Evolutionary conservation across 2,797 vertebrate species (phyloP).

Genomic region (Tokudaia muenninki): DNA sequence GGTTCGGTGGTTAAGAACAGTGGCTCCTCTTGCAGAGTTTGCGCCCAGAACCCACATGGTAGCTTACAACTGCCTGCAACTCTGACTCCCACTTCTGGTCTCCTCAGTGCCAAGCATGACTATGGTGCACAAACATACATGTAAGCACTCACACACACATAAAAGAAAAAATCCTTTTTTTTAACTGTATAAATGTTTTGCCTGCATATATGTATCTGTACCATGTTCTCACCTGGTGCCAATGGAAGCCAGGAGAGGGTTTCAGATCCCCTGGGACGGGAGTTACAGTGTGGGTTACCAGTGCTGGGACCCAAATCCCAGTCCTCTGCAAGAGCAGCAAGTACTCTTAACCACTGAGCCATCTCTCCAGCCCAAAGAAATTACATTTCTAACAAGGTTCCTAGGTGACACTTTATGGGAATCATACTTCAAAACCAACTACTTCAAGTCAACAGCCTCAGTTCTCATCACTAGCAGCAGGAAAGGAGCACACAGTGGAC

Average conservation of each 20-base stretch:
- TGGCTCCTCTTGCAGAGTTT: not conserved
- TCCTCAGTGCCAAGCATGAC: not conserved
- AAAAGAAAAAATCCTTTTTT: not conserved
- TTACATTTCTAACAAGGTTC: not conserved
- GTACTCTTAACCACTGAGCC: not conserved
- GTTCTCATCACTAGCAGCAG: not conserved
- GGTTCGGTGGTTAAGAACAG: not conserved
- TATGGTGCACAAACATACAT: not conserved
- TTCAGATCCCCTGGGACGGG: not conserved
- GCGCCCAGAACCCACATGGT: not conserved
- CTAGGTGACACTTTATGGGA: not conserved
- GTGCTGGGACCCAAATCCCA: not conserved
- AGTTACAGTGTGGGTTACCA: not conserved
- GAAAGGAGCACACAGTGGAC: not conserved
- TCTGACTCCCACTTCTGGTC: not conserved
- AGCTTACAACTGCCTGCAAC: not conserved
- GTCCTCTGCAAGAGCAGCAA: not conserved
- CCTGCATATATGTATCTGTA: not conserved
- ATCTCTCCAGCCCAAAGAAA: not conserved
- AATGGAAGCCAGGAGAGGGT: not conserved
- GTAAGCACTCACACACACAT: not conserved
- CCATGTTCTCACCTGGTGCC: not conserved
- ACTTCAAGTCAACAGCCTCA: not conserved
- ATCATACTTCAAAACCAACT: not conserved
- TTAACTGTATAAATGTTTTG: not conserved